These are phyloP conservation scores for Parapsyche elsis DNA, from an alignment of 1,140 invertebrate species.

Conservation along the genomic window DNA sequence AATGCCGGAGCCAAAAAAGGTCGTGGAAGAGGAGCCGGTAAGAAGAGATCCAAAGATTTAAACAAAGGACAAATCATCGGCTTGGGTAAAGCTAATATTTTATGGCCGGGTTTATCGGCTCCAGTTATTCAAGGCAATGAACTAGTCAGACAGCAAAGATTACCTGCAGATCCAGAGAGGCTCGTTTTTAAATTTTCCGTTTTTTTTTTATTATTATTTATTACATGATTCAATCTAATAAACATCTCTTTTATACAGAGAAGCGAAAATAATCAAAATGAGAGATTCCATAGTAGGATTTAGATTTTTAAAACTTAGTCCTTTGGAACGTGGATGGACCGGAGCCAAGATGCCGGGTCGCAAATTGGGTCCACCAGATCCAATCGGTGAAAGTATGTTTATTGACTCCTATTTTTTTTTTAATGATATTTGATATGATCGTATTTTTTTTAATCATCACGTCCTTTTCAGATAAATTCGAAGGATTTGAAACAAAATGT, in stretches of 20 bases:
- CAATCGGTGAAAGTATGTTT: slow-evolving; percentile 75
- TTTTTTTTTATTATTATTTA: not conserved
- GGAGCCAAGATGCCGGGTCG: slow-evolving; percentile 84
- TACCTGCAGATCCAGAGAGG: slow-evolving; percentile 79
- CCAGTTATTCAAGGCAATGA: slow-evolving; percentile 84
- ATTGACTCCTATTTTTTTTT: not conserved
- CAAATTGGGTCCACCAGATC: slow-evolving; percentile 88
- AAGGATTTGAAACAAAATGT: slow-evolving; percentile 88
- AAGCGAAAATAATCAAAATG: slow-evolving; percentile 77
- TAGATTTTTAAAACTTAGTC: slow-evolving; percentile 72
- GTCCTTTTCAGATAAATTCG: slow-evolving; percentile 79
- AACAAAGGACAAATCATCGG: slow-evolving; percentile 93
- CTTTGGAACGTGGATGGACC: slow-evolving; percentile 91
- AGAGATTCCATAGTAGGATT: slow-evolving; percentile 77
- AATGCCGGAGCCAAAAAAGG: slow-evolving; percentile 96
- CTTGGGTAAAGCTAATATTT: slow-evolving; percentile 82
- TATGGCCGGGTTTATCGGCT: slow-evolving; percentile 93
- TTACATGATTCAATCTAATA: not conserved
- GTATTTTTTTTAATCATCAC: slow-evolving; percentile 33
- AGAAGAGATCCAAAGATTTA: slow-evolving; percentile 81
- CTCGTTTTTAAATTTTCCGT: slow-evolving; percentile 38
- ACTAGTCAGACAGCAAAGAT: slow-evolving; percentile 74
- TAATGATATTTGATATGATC: not conserved
- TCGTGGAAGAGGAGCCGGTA: slow-evolving; percentile 83
- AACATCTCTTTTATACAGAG: slow-evolving; percentile 58